These are phyloP conservation scores for Peromyscus leucopus DNA, from an alignment of 2,113 vertebrate species.

Conservation along the genomic window DNA sequence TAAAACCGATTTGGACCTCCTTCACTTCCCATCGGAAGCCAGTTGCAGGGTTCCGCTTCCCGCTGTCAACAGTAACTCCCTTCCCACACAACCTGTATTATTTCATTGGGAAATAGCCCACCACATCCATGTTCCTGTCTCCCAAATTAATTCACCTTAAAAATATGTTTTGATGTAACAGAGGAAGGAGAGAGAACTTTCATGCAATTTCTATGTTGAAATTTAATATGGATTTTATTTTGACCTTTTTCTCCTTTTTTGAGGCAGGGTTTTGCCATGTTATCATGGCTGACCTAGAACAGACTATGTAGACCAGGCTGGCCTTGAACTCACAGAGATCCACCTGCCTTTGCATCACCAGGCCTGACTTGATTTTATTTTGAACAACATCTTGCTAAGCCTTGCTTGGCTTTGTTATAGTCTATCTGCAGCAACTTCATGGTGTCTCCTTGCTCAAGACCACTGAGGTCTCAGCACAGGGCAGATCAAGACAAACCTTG, in stretches of 20 bases:
- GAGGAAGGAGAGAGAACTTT: not conserved
- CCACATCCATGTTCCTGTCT: not conserved
- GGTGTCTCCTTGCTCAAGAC: not conserved
- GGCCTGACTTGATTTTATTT: not conserved
- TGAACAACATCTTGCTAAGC: not conserved
- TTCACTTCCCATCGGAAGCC: not conserved
- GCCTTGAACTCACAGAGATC: not conserved
- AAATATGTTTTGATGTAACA: not conserved
- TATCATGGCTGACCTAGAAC: not conserved
- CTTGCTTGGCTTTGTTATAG: not conserved
- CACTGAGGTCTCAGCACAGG: not conserved
- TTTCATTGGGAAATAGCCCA: not conserved
- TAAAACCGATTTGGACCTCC: no score
- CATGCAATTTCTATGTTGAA: not conserved
- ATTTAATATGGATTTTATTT: not conserved
- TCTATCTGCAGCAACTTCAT: not conserved
- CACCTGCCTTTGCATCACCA: not conserved
- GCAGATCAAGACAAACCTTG: not conserved
- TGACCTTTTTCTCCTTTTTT: no score
- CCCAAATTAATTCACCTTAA: not conserved
- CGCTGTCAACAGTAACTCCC: rapidly evolving
- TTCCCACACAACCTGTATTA: not conserved
- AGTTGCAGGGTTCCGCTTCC: not conserved
- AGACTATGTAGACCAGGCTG: not conserved
- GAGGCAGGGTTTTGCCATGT: not conserved